Evolutionary conservation across 2,888 invertebrate genomes (phyloP).

Genomic region (Gastracanthus pulcherrimus): DNA sequence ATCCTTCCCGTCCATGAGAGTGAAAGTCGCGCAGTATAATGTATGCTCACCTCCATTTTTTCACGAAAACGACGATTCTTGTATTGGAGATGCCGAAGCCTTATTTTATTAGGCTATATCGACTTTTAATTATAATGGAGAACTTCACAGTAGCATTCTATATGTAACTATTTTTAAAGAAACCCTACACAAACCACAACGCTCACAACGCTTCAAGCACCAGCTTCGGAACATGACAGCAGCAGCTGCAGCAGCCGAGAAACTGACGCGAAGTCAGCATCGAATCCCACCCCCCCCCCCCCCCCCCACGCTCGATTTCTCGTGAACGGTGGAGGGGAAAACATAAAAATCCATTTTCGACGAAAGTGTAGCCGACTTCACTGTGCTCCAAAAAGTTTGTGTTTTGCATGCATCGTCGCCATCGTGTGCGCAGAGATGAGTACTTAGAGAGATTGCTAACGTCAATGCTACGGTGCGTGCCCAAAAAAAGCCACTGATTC

Average conservation of each 20-base stretch:
- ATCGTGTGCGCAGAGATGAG: too few relatives aligned
- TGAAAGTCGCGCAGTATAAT: neutral
- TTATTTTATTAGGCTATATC: conserved; percentile 24
- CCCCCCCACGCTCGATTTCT: neutral
- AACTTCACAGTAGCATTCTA: conserved; percentile 2
- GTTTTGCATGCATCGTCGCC: too few relatives aligned
- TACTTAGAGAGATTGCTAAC: too few relatives aligned
- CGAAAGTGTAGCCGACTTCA: neutral
- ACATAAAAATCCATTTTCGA: too few relatives aligned
- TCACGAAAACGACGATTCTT: neutral
- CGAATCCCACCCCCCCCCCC: neutral
- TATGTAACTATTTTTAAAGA: conserved; percentile 50
- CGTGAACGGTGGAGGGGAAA: neutral
- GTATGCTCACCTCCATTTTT: conserved; percentile 44
- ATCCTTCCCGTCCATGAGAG: neutral
- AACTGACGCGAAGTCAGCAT: neutral
- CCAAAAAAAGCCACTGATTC: too few relatives aligned
- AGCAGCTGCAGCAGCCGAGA: neutral
- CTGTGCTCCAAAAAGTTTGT: too few relatives aligned
- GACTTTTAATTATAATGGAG: conserved; percentile 30
- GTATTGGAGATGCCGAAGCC: neutral
- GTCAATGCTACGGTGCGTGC: too few relatives aligned
- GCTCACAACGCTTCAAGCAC: conserved; percentile 10
- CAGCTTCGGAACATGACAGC: conserved; percentile 15
- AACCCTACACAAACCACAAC: conserved; percentile 7